These are phyloP conservation scores for Potorous gilbertii DNA, from an alignment of 2,797 vertebrate genomes.

Conservation along the genomic window DNA sequence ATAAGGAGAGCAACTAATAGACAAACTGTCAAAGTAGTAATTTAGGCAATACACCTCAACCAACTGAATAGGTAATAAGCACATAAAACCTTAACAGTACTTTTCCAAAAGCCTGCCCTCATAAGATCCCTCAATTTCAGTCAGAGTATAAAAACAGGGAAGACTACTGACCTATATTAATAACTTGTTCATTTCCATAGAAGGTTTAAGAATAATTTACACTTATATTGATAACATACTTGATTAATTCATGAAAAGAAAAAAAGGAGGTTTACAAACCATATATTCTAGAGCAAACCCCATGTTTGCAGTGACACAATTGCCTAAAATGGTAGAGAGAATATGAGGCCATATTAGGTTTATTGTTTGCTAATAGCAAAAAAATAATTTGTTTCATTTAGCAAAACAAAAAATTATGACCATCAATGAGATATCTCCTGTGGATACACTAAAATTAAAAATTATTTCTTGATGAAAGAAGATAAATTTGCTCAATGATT, in stretches of 20 bases:
- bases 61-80: neutral
- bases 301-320: neutral
- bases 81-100: neutral
- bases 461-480: neutral
- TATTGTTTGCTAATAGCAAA: neutral
- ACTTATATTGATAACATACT: neutral
- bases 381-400: neutral
- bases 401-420: neutral
- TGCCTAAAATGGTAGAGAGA: neutral
- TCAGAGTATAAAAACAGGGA: neutral
- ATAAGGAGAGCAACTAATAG: neutral
- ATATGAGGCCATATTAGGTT: neutral
- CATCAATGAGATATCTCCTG: neutral
- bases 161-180: neutral
- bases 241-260: neutral
- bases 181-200: neutral
- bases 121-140: neutral
- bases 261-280: neutral
- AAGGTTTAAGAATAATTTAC: neutral
- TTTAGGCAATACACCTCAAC: neutral
- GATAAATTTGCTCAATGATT: neutral
- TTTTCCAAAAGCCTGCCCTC: neutral
- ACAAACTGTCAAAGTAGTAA: neutral
- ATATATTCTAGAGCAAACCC: neutral
- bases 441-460: neutral